Conservation (phyloP, 1,140 invertebrate species). For the Drosophila tropicalis region DNA sequence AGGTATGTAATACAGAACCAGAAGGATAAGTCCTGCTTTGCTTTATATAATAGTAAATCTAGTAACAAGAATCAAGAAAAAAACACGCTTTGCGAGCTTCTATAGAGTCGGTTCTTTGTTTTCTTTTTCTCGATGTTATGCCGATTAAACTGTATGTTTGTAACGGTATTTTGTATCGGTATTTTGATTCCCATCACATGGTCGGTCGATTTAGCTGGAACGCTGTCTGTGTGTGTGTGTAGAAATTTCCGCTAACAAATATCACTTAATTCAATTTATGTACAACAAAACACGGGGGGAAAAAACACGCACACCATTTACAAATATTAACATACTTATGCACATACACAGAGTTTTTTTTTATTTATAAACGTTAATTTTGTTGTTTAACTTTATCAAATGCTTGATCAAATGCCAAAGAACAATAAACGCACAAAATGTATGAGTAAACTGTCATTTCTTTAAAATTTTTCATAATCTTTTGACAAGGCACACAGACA, state of each 20-base stretch:
- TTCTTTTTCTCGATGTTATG: neutral
- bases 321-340: constrained; percentile 25
- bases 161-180: constrained; percentile 10
- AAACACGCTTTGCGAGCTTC: no score
- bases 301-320: no score
- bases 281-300: neutral
- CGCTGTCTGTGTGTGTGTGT: neutral
- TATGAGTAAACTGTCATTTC: constrained; percentile 14
- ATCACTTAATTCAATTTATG: constrained; percentile 66
- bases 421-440: constrained; percentile 56
- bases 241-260: constrained; percentile 56
- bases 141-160: constrained; percentile 10
- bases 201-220: neutral
- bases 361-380: constrained; percentile 17
- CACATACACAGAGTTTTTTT: constrained; percentile 14
- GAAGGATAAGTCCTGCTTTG: no score
- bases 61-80: no score
- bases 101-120: no score
- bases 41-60: no score
- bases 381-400: constrained; percentile 68
- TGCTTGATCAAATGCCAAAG: constrained; percentile 67
- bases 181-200: constrained; percentile 6
- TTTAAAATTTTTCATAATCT: constrained; percentile 2
- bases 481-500: neutral
- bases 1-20: no score